These are phyloP conservation scores for Stictocephala bisonia DNA, from an alignment of 2,888 invertebrate genomes.

Conservation along the genomic window DNA sequence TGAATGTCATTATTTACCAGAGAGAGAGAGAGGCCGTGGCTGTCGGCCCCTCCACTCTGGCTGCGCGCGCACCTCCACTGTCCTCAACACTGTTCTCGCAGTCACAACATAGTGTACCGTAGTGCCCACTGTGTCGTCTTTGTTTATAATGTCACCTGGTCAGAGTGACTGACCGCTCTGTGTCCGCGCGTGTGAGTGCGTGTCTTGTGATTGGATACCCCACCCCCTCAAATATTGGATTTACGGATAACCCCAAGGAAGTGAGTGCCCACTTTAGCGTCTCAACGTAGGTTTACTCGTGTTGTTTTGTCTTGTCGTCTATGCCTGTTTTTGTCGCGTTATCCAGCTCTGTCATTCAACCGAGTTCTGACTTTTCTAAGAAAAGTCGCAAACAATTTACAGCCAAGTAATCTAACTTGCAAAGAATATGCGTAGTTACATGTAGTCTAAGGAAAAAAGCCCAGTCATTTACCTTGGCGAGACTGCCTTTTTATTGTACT, in stretches of 20 bases:
- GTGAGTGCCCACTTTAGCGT: too few relatives aligned
- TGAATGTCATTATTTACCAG: constrained; percentile 39
- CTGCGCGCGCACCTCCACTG: neutral
- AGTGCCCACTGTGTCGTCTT: neutral
- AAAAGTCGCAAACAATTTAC: too few relatives aligned
- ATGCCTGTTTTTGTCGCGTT: too few relatives aligned
- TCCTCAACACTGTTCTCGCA: neutral
- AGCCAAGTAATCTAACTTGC: too few relatives aligned
- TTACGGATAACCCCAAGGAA: constrained; percentile 32
- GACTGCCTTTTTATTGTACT: too few relatives aligned
- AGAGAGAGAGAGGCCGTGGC: neutral
- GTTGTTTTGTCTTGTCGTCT: too few relatives aligned
- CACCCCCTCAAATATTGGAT: neutral
- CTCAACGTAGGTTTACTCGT: too few relatives aligned
- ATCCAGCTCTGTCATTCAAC: too few relatives aligned
- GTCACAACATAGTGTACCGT: neutral
- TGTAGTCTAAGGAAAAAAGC: too few relatives aligned
- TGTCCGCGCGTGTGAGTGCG: neutral
- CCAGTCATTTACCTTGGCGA: too few relatives aligned
- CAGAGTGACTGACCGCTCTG: neutral
- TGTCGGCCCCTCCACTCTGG: neutral
- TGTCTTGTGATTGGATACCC: neutral
- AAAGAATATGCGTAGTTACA: too few relatives aligned
- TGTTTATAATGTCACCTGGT: constrained; percentile 22
- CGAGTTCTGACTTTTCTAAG: too few relatives aligned